Conservation (phyloP, 1,140 invertebrate genomes). For the Chionoecetes opilio region DNA sequence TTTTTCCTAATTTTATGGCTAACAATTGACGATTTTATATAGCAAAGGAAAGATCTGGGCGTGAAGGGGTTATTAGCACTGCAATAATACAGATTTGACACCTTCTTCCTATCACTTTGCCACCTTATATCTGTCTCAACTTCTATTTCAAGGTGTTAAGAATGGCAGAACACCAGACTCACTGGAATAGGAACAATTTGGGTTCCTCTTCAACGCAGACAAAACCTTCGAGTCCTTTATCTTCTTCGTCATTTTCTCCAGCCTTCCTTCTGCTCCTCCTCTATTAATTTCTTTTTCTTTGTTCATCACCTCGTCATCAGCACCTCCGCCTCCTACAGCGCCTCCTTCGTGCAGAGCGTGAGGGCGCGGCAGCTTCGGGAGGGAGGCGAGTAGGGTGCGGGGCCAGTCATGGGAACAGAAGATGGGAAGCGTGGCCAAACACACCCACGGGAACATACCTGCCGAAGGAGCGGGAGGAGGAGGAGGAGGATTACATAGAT, state of each 20-base stretch:
- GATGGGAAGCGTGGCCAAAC: conserved; percentile 56
- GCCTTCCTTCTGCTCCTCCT: not conserved
- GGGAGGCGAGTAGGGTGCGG: conserved; percentile 1
- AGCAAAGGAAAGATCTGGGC: no score
- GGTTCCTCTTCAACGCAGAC: conserved; percentile 39
- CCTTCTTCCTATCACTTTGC: no score
- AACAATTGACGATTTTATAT: no score
- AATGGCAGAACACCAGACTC: no score
- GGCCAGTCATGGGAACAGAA: conserved; percentile 64
- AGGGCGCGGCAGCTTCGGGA: not conserved
- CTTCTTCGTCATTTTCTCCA: not conserved
- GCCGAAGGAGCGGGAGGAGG: no score
- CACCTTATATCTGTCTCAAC: no score
- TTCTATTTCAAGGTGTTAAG: no score
- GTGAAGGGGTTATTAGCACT: no score
- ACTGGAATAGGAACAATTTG: conserved; percentile 54
- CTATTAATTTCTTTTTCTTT: not conserved
- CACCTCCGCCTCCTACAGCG: not conserved
- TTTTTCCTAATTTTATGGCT: no score
- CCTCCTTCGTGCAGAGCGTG: not conserved
- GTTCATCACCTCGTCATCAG: not conserved
- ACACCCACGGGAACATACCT: conserved; percentile 74
- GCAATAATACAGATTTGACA: no score
- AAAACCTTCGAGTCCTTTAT: not conserved
- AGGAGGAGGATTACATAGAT: no score